A percentile compares a stretch with the other conserved stretches of the same genome.
phyloP scores from a whole-genome alignment of 2,113 vertebrate genomes.

The Anoplopoma fimbria region DNA sequence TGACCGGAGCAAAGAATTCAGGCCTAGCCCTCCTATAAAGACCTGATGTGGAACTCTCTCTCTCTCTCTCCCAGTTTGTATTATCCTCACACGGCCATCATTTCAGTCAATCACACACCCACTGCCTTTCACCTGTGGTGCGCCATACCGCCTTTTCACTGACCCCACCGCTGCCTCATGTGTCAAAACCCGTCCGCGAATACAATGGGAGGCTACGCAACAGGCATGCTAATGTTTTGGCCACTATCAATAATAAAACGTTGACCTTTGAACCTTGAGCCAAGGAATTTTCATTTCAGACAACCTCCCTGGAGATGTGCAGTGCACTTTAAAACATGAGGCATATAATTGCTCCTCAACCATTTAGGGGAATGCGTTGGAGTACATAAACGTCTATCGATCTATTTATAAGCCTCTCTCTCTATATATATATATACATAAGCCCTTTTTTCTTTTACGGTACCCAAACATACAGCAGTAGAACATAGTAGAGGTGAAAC shows the following conservation, averaged over 20 bases:
- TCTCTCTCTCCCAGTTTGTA: too few relatives aligned
- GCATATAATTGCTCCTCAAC: not conserved
- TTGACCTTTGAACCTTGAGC: slow-evolving; percentile 53
- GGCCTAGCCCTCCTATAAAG: slow-evolving; percentile 18
- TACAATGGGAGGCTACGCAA: slow-evolving; percentile 1
- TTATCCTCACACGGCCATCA: slow-evolving; percentile 12
- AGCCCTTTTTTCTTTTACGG: not conserved
- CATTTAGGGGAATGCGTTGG: not conserved
- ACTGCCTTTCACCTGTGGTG: slow-evolving; percentile 38
- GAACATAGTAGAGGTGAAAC: not conserved
- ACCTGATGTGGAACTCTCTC: not conserved
- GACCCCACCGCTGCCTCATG: not conserved
- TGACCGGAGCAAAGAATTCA: not conserved
- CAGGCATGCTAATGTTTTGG: slow-evolving; percentile 53
- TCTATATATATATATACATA: not conserved
- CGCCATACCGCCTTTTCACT: slow-evolving; percentile 7
- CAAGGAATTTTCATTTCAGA: slow-evolving; percentile 23
- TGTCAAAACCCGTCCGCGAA: slow-evolving; percentile 28
- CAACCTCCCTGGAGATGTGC: slow-evolving; percentile 9
- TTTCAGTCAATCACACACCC: slow-evolving; percentile 28
- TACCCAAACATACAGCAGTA: not conserved
- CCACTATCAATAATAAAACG: slow-evolving; percentile 60
- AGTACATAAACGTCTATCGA: too few relatives aligned
- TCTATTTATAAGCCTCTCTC: not conserved
- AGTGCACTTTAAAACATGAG: slow-evolving; percentile 41